phyloP scores from a whole-genome alignment of 2,797 vertebrate species.

The Macropus fuliginosus region DNA sequence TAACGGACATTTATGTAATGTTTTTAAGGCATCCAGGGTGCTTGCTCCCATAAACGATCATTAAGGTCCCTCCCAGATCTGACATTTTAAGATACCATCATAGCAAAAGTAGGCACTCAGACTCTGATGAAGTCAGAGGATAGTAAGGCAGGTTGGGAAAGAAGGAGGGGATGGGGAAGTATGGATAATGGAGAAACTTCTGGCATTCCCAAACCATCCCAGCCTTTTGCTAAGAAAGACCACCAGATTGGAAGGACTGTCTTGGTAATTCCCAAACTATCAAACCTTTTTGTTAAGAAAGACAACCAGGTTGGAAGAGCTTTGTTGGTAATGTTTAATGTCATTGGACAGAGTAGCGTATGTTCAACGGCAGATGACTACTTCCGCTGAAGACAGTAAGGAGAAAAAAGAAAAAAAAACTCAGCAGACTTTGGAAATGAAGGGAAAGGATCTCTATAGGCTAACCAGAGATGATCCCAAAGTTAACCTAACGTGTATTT shows the following conservation, averaged over 20 bases:
- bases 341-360: accelerated
- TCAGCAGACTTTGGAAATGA: background rate
- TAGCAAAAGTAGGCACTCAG: accelerated
- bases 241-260: accelerated
- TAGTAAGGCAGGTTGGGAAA: background rate
- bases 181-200: too few species aligned
- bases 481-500: conserved; percentile 30
- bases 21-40: background rate
- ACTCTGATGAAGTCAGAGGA: background rate
- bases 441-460: background rate
- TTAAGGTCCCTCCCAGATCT: accelerated
- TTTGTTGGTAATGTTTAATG: accelerated
- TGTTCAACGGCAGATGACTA: background rate
- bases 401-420: background rate
- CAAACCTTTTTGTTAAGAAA: background rate
- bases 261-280: accelerated
- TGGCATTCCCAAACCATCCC: accelerated
- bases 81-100: too few species aligned
- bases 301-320: accelerated
- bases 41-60: background rate
- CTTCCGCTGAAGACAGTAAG: accelerated
- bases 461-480: background rate
- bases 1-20: background rate
- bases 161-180: background rate
- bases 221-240: background rate